Conservation (phyloP, 2,888 invertebrate genomes). For the Drosophila macrothrix region DNA sequence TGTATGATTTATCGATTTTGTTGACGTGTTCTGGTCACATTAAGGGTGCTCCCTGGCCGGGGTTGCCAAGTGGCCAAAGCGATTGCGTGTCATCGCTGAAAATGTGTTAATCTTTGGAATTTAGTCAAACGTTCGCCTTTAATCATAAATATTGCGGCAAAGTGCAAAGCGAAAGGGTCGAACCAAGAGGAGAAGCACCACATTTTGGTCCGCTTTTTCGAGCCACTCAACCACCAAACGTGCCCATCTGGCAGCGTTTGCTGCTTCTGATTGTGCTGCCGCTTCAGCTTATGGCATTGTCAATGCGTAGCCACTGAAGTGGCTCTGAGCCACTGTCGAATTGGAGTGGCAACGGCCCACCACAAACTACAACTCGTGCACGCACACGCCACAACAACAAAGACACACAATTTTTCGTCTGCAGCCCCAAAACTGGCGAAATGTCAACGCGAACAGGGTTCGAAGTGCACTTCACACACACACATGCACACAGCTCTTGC, state of each 20-base stretch:
- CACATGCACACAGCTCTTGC: slow-evolving; percentile 3
- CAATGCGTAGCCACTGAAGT: slow-evolving; percentile 60
- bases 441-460: slow-evolving; percentile 59
- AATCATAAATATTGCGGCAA: slow-evolving; percentile 66
- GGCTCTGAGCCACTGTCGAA: slow-evolving; percentile 20
- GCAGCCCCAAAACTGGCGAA: slow-evolving; percentile 63
- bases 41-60: slow-evolving; percentile 32
- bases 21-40: slow-evolving; percentile 67
- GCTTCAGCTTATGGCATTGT: slow-evolving; percentile 51
- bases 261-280: slow-evolving; percentile 7
- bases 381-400: slow-evolving; percentile 47
- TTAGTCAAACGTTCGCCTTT: slow-evolving; percentile 75
- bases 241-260: slow-evolving; percentile 72
- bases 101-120: slow-evolving; percentile 76
- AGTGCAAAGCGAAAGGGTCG: slow-evolving; percentile 15
- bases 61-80: slow-evolving; percentile 19
- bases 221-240: slow-evolving; percentile 73
- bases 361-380: slow-evolving; percentile 78
- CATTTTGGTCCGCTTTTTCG: slow-evolving; percentile 19
- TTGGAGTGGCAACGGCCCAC: slow-evolving; percentile 42
- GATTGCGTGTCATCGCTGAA: slow-evolving; percentile 72
- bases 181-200: neutral
- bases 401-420: slow-evolving; percentile 50
- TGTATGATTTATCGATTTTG: slow-evolving; percentile 43
- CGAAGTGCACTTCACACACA: slow-evolving; percentile 46